These are phyloP conservation scores for Corapipo altera DNA, from an alignment of 2,113 vertebrate genomes.

Conservation along the genomic window DNA sequence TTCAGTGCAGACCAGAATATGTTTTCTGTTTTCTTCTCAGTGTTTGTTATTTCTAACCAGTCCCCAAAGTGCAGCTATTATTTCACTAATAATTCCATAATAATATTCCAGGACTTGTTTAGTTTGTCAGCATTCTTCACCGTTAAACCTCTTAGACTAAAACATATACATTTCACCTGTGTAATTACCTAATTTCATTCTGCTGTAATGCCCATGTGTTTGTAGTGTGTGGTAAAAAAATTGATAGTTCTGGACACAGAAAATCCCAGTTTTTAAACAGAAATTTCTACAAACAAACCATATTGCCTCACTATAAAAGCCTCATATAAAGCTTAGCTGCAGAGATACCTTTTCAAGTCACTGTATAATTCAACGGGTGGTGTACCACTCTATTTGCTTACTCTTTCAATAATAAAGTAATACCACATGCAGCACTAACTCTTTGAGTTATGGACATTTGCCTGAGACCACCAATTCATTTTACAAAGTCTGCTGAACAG, in stretches of 20 bases:
- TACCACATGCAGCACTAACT: background rate
- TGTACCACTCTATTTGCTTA: background rate
- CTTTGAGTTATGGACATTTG: background rate
- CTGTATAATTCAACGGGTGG: background rate
- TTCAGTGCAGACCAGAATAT: background rate
- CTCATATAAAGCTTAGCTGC: background rate
- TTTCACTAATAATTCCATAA: background rate
- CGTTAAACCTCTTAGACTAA: background rate
- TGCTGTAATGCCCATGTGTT: background rate
- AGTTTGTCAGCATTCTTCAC: background rate
- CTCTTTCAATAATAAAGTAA: background rate
- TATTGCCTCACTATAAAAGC: background rate
- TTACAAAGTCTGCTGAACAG: constrained; percentile 18
- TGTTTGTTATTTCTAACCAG: background rate
- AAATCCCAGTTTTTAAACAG: background rate
- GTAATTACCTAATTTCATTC: background rate
- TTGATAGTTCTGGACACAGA: background rate
- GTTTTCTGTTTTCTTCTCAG: background rate
- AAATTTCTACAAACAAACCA: background rate
- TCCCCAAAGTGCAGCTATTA: background rate
- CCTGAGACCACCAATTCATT: constrained; percentile 7
- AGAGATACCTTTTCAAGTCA: background rate
- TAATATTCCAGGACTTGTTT: background rate
- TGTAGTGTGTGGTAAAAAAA: background rate
- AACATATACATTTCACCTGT: background rate